Conservation (phyloP, 2,888 invertebrate species). For the Notocelia uddmanniana region DNA sequence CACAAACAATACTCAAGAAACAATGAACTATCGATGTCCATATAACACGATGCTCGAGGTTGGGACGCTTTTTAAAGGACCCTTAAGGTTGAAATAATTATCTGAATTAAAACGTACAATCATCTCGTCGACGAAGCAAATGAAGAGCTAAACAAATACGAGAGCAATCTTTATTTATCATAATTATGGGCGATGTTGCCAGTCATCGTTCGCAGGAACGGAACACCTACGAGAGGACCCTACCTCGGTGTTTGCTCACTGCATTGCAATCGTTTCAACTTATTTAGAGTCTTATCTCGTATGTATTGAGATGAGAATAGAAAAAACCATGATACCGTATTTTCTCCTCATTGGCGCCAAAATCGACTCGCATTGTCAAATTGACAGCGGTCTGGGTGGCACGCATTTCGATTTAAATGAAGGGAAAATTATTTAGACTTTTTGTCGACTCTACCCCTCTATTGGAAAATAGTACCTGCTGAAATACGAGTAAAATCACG, state of each 20-base stretch:
- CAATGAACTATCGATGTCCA: slow-evolving; percentile 51
- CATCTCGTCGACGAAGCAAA: slow-evolving; percentile 67
- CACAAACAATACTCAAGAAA: slow-evolving; percentile 39
- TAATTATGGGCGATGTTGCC: slow-evolving; percentile 74
- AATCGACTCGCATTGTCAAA: slow-evolving; percentile 77
- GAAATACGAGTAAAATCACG: slow-evolving; percentile 63
- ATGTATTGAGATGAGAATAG: slow-evolving; percentile 22
- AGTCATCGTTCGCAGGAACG: slow-evolving; percentile 80
- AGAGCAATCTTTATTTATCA: slow-evolving; percentile 78
- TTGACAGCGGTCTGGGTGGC: slow-evolving; percentile 79
- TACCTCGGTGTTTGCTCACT: slow-evolving; percentile 36
- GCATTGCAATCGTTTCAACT: slow-evolving; percentile 7
- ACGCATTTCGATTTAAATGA: slow-evolving; percentile 64
- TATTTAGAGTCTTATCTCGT: slow-evolving; percentile 54
- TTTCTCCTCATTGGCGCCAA: slow-evolving; percentile 70
- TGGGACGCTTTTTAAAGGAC: slow-evolving; percentile 39
- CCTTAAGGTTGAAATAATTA: slow-evolving; percentile 42
- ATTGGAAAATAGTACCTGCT: slow-evolving; percentile 21
- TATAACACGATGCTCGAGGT: slow-evolving; percentile 28
- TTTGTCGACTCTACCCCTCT: slow-evolving; percentile 21
- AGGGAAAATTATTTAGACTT: slow-evolving; percentile 47
- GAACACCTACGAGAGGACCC: slow-evolving; percentile 77
- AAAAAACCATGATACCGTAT: slow-evolving; percentile 25
- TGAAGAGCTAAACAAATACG: slow-evolving; percentile 83
- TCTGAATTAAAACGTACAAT: slow-evolving; percentile 55